phyloP scores from a whole-genome alignment of 2,797 vertebrate species.

The Sebastes matsubarae region DNA sequence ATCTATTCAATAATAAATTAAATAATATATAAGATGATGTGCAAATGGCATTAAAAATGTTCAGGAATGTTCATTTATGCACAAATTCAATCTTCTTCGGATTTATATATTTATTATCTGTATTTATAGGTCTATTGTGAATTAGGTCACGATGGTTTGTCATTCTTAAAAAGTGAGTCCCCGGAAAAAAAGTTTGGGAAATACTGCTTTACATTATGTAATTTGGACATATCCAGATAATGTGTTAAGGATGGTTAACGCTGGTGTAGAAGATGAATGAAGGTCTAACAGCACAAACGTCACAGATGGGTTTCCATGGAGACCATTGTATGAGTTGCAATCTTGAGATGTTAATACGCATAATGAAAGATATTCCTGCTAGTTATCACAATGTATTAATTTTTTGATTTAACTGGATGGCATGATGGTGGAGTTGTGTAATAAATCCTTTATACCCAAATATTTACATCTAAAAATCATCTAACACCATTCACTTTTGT shows the following conservation, averaged over 20 bases:
- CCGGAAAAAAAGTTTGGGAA: too few relatives aligned
- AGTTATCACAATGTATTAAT: background rate
- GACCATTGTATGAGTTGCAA: slow-evolving; percentile 40
- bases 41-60: too few relatives aligned
- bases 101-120: too few relatives aligned
- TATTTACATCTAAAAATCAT: background rate
- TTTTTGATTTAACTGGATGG: background rate
- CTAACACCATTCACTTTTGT: background rate
- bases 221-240: background rate
- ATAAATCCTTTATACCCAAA: background rate
- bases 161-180: too few relatives aligned
- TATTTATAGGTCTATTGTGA: too few relatives aligned
- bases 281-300: slow-evolving; percentile 68
- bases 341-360: slow-evolving; percentile 19
- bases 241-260: slow-evolving; percentile 40
- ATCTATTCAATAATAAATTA: too few relatives aligned
- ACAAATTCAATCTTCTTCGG: too few relatives aligned
- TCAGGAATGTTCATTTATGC: too few relatives aligned
- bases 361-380: background rate
- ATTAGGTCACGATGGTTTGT: too few relatives aligned
- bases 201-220: background rate
- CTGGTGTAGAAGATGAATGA: slow-evolving; percentile 46
- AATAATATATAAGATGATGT: too few relatives aligned
- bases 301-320: slow-evolving; percentile 82
- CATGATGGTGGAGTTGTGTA: background rate